These are phyloP conservation scores for Proisotoma minuta DNA, from an alignment of 2,888 invertebrate species.

Conservation along the genomic window DNA sequence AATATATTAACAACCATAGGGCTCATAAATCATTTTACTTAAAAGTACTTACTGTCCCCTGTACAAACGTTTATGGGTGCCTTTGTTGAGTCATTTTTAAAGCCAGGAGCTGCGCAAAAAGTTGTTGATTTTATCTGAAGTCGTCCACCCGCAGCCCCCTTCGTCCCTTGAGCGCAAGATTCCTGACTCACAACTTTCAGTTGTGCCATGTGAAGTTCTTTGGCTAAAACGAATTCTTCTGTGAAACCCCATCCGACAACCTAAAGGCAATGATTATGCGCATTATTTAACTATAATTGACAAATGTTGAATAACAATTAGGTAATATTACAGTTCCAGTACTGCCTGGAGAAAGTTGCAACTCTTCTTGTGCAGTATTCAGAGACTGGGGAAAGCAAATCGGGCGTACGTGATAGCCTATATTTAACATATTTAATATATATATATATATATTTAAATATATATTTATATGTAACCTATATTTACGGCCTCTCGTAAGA, in stretches of 20 bases:
- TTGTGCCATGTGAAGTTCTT: conserved; percentile 35
- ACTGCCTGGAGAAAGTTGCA: conserved; percentile 34
- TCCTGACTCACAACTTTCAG: conserved; percentile 34
- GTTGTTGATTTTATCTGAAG: conserved; percentile 41
- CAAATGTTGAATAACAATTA: background rate
- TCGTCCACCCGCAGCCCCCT: conserved; percentile 26
- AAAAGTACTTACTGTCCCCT: conserved; percentile 44
- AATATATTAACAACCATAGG: no score
- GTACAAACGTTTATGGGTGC: conserved; percentile 34
- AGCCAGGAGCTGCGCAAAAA: conserved; percentile 35
- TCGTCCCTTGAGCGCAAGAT: conserved; percentile 35
- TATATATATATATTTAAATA: no score
- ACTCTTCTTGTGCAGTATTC: conserved; percentile 39
- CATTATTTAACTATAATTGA: background rate
- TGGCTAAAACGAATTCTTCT: conserved; percentile 29
- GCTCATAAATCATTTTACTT: no score
- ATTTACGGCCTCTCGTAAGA: conserved; percentile 54
- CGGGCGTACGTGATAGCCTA: conserved; percentile 57
- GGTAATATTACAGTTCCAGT: conserved; percentile 35
- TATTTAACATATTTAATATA: no score
- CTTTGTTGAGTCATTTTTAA: background rate
- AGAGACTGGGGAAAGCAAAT: conserved; percentile 54
- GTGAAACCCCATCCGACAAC: conserved; percentile 42
- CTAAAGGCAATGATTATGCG: conserved; percentile 11
- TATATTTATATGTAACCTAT: no score